Evolutionary conservation across 2,888 invertebrate genomes (phyloP).

Genomic region (Apeira syringaria): DNA sequence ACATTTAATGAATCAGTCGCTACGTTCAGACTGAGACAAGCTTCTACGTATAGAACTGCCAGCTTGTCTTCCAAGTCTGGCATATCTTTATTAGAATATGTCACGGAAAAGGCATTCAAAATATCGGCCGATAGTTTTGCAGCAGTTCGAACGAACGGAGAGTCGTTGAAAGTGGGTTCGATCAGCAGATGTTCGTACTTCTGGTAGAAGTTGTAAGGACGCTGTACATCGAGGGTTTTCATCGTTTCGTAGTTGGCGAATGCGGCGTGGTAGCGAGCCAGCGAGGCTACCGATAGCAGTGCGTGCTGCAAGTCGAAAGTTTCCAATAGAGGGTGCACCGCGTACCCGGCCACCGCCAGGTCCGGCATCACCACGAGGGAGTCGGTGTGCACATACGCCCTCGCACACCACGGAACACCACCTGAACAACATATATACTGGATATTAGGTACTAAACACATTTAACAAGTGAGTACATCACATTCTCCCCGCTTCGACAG

Average conservation of each 20-base stretch:
- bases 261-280: slow-evolving; percentile 67
- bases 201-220: slow-evolving; percentile 42
- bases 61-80: slow-evolving; percentile 45
- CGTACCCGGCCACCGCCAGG: slow-evolving; percentile 53
- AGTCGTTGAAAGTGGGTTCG: slow-evolving; percentile 52
- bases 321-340: slow-evolving; percentile 34
- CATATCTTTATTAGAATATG: slow-evolving; percentile 34
- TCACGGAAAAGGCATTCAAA: slow-evolving; percentile 50
- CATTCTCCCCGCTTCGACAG: too few relatives aligned
- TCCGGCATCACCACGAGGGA: slow-evolving; percentile 65
- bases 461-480: too few relatives aligned
- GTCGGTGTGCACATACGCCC: slow-evolving; percentile 53
- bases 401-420: slow-evolving; percentile 52
- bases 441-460: too few relatives aligned
- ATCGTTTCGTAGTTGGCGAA: slow-evolving; percentile 55
- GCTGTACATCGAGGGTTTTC: slow-evolving; percentile 28
- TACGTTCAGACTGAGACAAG: slow-evolving; percentile 49
- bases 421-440: too few relatives aligned
- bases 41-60: slow-evolving; percentile 40
- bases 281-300: slow-evolving; percentile 38
- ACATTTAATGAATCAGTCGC: slow-evolving; percentile 55
- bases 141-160: slow-evolving; percentile 52
- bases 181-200: slow-evolving; percentile 42
- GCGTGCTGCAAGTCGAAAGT: slow-evolving; percentile 52
- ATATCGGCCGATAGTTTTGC: slow-evolving; percentile 56